Conservation (phyloP, 2,113 vertebrate genomes). For the Harpagus bidentatus region DNA sequence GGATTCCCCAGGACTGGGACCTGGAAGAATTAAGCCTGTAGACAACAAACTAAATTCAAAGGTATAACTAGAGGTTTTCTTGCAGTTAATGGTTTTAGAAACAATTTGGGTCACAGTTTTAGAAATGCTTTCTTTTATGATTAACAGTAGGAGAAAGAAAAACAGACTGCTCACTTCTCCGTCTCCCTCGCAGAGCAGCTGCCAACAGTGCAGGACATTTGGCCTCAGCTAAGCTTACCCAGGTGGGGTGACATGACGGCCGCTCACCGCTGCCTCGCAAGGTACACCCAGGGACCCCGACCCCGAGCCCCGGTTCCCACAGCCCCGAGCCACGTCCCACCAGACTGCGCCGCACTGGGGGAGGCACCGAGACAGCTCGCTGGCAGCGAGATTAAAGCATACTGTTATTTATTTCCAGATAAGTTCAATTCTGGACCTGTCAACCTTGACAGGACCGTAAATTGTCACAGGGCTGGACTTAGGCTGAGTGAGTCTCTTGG, state of each 20-base stretch:
- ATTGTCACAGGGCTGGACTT: neutral
- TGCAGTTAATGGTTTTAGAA: neutral
- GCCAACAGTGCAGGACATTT: neutral
- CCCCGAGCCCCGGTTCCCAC: neutral
- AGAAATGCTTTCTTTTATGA: neutral
- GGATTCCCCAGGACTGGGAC: neutral
- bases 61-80: neutral
- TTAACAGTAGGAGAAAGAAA: neutral
- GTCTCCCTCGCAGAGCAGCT: neutral
- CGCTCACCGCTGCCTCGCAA: rapidly evolving
- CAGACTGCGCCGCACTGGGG: neutral
- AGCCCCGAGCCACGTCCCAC: neutral
- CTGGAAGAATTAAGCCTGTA: neutral
- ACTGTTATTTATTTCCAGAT: neutral
- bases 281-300: neutral
- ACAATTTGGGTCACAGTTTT: neutral
- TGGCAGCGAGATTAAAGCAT: neutral
- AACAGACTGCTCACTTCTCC: neutral
- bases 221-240: neutral
- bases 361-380: neutral
- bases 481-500: neutral
- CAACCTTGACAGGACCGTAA: neutral
- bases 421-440: neutral
- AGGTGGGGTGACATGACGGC: neutral
- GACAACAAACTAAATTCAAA: neutral